A percentile compares a stretch with the other conserved stretches of the same genome.
phyloP scores from a whole-genome alignment of 1,140 invertebrate species.

The Bombus pyrosoma region DNA sequence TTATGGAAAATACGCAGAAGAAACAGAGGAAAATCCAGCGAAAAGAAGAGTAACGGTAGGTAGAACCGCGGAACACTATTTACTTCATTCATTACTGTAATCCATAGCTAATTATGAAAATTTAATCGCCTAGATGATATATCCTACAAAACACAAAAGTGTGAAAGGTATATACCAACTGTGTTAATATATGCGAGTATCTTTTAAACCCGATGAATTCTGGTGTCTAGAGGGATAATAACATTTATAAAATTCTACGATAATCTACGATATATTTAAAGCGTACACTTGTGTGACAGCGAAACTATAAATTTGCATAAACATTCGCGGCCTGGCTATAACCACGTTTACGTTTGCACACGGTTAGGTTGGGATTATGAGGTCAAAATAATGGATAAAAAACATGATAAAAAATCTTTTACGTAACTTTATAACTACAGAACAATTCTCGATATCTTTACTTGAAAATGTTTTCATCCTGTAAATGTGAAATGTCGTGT shows the following conservation, averaged over 20 bases:
- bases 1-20: conserved; percentile 5
- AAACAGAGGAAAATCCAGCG: background rate
- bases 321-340: background rate
- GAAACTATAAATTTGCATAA: background rate
- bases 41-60: conserved; percentile 25
- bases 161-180: too few relatives aligned
- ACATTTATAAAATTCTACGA: background rate
- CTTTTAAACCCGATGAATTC: background rate
- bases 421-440: too few relatives aligned
- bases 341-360: too few relatives aligned
- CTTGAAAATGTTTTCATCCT: background rate
- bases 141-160: too few relatives aligned
- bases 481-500: background rate
- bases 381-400: too few relatives aligned
- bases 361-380: too few relatives aligned
- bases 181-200: background rate
- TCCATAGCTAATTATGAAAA: conserved; percentile 25
- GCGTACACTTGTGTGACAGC: too few relatives aligned
- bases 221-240: background rate
- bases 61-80: conserved; percentile 23
- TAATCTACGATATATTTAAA: too few relatives aligned
- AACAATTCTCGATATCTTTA: background rate
- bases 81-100: conserved; percentile 4
- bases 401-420: too few relatives aligned
- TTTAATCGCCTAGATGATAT: background rate